Evolutionary conservation across 1,140 invertebrate genomes (phyloP), one percentile per base, ranked within the genome.

Genomic region (Rhizoglyphus robini): DNA sequence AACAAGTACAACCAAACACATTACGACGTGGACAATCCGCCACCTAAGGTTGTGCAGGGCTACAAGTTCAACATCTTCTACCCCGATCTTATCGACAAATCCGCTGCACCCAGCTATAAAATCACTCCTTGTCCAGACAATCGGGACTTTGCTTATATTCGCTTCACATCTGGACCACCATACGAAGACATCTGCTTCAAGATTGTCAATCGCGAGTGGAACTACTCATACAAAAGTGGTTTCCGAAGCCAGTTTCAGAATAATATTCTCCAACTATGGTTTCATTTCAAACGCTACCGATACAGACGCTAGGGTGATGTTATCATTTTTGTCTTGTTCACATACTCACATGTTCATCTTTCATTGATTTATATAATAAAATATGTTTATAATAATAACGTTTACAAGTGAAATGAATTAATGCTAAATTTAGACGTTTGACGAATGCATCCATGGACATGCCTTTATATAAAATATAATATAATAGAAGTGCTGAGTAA

Each of bases 41-140:
- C 96, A 20, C 96, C 96, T 0, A 99, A 99, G 79, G 97, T 99
- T 74, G 96, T 99, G 0, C 96, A 99, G 77, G 96, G 96, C 30
- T 99, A 99, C 79, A 99, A 99, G 76, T 99, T 99, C 78, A 99
- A 99, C 79, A 99, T 99, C 68, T 99, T 99, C 78, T 99, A 97
- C 81, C 96, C 96, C 0, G 96, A 99, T 82, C 81, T 99, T 47
- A 96, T 99, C 71, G 91, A 99, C 74, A 96, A 96, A 73, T 83
- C 83, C 57, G 82, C 86, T 60, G 96, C 96, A 13, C 96, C 96
- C 0, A 85, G 92, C 73, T 99, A 97, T 75, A 91, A 84, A 60
- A 78, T 98, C 76, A 95, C 87, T 47, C 85, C 90, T 0, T 93
- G 91, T 72, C 79, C 83, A 1, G 94, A 96, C 66, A 95, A 96